phyloP scores from a whole-genome alignment of 1,140 invertebrate genomes.

The Ostrea edulis region DNA sequence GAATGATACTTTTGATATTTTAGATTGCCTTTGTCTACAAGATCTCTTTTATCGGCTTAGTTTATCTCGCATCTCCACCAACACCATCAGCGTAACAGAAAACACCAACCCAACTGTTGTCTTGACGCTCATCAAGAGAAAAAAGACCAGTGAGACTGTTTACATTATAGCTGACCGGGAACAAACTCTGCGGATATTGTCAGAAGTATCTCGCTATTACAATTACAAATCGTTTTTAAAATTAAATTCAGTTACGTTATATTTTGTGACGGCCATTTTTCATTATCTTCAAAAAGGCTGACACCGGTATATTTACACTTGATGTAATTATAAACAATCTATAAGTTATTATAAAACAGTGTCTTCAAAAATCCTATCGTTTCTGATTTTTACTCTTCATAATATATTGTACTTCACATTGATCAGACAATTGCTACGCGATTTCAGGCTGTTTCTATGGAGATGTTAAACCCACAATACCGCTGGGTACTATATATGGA shows the following conservation, averaged over 20 bases:
- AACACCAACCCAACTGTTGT: neutral
- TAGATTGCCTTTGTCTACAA: neutral
- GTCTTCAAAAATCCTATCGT: too few relatives aligned
- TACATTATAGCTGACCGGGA: neutral
- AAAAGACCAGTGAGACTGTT: neutral
- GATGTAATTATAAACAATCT: too few relatives aligned
- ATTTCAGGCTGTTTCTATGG: neutral
- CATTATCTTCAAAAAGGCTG: too few relatives aligned
- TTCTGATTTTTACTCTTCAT: too few relatives aligned
- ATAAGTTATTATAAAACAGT: too few relatives aligned
- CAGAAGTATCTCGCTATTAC: neutral
- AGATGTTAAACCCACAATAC: neutral
- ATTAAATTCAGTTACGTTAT: too few relatives aligned
- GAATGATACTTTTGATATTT: neutral
- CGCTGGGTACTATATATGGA: neutral
- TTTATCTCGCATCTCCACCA: neutral
- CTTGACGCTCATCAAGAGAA: neutral
- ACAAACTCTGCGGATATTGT: neutral
- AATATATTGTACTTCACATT: too few relatives aligned
- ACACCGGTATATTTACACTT: too few relatives aligned
- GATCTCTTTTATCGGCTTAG: neutral
- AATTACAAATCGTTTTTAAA: too few relatives aligned
- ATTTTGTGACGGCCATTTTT: too few relatives aligned
- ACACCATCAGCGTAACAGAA: neutral
- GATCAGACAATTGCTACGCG: too few relatives aligned